phyloP scores from a whole-genome alignment of 1,140 invertebrate species.

The Palaemon carinicauda region DNA sequence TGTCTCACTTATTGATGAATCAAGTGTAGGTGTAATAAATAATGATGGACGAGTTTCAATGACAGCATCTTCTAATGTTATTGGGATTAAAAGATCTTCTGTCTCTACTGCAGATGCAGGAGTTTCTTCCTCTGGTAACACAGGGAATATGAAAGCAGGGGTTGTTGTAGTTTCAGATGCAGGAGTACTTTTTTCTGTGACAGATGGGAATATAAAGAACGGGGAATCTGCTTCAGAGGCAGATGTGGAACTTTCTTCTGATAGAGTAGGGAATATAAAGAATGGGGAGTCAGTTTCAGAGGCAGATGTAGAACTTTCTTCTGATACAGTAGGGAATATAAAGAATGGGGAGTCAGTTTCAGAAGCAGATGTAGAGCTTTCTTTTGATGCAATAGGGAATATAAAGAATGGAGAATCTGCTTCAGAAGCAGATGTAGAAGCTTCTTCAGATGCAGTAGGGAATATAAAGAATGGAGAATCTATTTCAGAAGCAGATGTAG shows the following conservation, averaged over 20 bases:
- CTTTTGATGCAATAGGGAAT: neutral
- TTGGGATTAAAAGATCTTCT: neutral
- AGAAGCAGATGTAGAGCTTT: neutral
- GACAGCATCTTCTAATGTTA: neutral
- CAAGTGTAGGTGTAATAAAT: constrained; percentile 21
- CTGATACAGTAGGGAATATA: too few species aligned
- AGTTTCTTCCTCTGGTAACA: neutral
- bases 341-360: too few species aligned
- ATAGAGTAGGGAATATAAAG: neutral
- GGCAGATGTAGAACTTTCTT: neutral
- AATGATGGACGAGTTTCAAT: neutral
- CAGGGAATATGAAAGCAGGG: constrained; percentile 5
- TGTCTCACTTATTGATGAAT: constrained; percentile 23
- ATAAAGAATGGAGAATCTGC: neutral
- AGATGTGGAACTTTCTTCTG: neutral
- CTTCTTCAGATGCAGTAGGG: neutral
- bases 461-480: neutral
- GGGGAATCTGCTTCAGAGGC: too few species aligned
- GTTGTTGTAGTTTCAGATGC: too few species aligned
- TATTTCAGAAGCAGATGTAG: neutral
- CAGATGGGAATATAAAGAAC: too few species aligned
- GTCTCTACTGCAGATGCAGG: neutral
- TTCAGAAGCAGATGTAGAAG: too few species aligned
- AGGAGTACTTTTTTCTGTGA: neutral
- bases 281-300: neutral